A percentile compares a stretch with the other conserved stretches of the same genome.
phyloP scores from a whole-genome alignment of 2,797 vertebrate genomes.

The Sebastes ruberrimus region DNA sequence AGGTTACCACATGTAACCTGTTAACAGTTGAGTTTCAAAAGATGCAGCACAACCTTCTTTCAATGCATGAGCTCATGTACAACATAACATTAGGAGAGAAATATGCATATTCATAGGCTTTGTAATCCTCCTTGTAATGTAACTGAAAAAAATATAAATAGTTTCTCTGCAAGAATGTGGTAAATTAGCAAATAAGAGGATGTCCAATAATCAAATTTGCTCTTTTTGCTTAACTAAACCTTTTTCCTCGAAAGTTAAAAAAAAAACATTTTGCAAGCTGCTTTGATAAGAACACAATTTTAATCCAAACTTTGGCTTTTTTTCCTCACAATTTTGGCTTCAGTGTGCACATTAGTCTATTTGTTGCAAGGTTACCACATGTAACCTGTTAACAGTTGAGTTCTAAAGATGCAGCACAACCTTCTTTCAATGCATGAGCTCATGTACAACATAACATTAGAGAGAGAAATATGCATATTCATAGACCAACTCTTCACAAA shows the following conservation, averaged over 20 bases:
- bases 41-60: conserved; percentile 30
- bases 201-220: not conserved
- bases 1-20: conserved; percentile 15
- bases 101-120: too few relatives aligned
- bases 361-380: conserved; percentile 28
- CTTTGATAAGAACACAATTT: not conserved
- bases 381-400: conserved; percentile 5
- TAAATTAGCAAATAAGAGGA: not conserved
- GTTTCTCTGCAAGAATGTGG: not conserved
- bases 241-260: not conserved
- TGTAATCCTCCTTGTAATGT: not conserved
- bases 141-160: not conserved
- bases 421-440: conserved; percentile 28
- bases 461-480: conserved; percentile 54
- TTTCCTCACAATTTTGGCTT: not conserved
- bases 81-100: conserved; percentile 10
- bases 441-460: conserved; percentile 34
- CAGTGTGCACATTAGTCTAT: not conserved
- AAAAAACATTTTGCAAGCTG: not conserved
- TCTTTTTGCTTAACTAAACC: not conserved
- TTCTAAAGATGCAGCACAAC: conserved; percentile 24
- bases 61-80: conserved; percentile 34
- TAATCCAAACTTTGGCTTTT: not conserved
- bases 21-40: conserved; percentile 6
- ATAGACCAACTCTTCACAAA: conserved; percentile 36